These are phyloP conservation scores for Hirtodrosophila cameraria DNA, from an alignment of 2,888 invertebrate species.

Conservation along the genomic window DNA sequence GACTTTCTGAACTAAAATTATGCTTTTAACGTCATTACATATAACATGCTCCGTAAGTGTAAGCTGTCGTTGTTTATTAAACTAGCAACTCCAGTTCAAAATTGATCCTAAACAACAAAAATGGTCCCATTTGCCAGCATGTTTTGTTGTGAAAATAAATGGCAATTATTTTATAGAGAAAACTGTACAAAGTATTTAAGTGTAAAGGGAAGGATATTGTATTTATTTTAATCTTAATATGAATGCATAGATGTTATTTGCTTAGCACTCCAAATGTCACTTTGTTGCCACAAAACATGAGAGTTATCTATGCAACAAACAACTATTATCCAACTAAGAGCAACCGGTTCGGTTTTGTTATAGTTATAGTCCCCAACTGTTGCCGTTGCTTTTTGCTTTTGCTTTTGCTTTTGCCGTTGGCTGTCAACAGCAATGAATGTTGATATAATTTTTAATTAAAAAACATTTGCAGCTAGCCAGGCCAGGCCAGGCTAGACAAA, in stretches of 20 bases:
- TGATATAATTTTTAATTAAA: conserved; percentile 77
- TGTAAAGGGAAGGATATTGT: neutral
- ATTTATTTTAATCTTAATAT: conserved; percentile 17
- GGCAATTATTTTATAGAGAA: conserved; percentile 20
- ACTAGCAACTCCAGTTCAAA: no score
- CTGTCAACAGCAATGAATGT: conserved; percentile 55
- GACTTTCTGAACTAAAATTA: no score
- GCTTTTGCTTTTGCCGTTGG: conserved; percentile 37
- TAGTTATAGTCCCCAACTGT: conserved; percentile 19
- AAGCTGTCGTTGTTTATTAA: no score
- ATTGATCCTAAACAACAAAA: conserved; percentile 4
- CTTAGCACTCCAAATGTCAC: conserved; percentile 29
- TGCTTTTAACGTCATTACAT: no score
- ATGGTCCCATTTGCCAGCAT: neutral
- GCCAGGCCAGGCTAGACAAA: neutral
- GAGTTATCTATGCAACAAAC: conserved; percentile 24
- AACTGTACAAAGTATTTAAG: conserved; percentile 14
- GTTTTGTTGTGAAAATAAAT: neutral
- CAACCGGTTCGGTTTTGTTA: conserved; percentile 6
- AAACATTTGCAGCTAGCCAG: conserved; percentile 58
- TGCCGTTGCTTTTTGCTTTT: no score
- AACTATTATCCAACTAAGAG: conserved; percentile 44
- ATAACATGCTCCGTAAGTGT: no score
- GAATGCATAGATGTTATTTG: conserved; percentile 9
- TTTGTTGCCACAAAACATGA: conserved; percentile 32